A percentile compares a stretch with the other conserved stretches of the same genome.
These are phyloP conservation scores for Columba janthina DNA, from an alignment of 2,113 vertebrate genomes.

Conservation along the genomic window DNA sequence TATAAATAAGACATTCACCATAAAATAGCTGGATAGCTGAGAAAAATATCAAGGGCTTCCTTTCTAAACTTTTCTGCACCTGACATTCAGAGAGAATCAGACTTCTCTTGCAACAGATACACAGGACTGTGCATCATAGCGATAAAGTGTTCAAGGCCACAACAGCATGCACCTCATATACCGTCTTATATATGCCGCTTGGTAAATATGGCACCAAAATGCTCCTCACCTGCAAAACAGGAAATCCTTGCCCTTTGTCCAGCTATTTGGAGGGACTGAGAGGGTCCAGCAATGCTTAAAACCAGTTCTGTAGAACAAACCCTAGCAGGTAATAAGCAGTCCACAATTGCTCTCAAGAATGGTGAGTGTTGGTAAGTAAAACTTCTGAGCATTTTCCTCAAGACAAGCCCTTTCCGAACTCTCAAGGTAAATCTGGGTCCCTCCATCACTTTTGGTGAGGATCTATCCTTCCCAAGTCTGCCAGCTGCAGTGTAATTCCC, in stretches of 20 bases:
- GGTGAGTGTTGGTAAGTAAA: background rate
- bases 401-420: background rate
- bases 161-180: background rate
- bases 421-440: background rate
- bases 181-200: background rate
- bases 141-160: background rate
- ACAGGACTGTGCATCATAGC: background rate
- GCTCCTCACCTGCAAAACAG: background rate
- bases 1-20: background rate
- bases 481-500: background rate
- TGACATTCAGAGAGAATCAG: background rate
- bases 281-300: background rate
- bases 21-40: background rate
- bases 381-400: background rate
- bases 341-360: background rate
- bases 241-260: background rate
- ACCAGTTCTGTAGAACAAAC: background rate
- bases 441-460: background rate
- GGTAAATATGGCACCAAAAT: background rate
- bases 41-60: background rate
- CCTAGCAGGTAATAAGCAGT: background rate
- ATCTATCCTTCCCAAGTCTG: background rate
- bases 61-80: background rate
- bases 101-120: background rate
- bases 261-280: background rate